Percentiles rank a stretch among this genome's conserved stretches.
Evolutionary conservation across 2,888 invertebrate genomes (phyloP).

Genomic region (Caenorhabditis sinica): DNA sequence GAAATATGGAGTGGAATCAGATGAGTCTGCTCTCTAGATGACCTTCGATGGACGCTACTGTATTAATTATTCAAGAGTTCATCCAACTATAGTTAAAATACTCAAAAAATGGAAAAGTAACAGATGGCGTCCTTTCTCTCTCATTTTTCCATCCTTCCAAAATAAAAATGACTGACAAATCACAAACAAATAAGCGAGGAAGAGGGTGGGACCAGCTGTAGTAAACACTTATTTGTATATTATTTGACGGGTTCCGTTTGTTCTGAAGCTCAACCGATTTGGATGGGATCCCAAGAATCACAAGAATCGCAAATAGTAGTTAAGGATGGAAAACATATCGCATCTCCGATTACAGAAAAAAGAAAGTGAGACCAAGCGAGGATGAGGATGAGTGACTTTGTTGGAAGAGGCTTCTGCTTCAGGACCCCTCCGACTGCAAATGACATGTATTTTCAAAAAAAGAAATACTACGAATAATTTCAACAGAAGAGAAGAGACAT

Average conservation of each 20-base stretch:
- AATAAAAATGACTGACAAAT: conserved; percentile 45
- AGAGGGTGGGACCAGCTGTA: conserved; percentile 15
- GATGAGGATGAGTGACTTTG: conserved; percentile 32
- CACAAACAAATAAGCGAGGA: conserved; percentile 38
- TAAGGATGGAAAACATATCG: conserved; percentile 14
- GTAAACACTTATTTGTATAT: conserved; percentile 59
- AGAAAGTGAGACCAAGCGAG: conserved; percentile 9
- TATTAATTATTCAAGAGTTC: conserved; percentile 44
- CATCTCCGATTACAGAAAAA: conserved; percentile 38
- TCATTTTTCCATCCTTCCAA: conserved; percentile 6
- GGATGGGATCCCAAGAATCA: background rate
- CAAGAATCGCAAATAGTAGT: conserved; percentile 5
- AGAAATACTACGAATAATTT: conserved; percentile 43
- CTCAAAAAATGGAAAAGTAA: conserved; percentile 9
- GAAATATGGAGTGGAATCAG: conserved; percentile 5
- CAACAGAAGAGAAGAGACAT: conserved; percentile 7
- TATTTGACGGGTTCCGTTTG: conserved; percentile 42
- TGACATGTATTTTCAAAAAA: conserved; percentile 44
- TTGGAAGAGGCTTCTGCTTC: conserved; percentile 15
- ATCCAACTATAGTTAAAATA: conserved; percentile 41
- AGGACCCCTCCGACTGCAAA: conserved; percentile 30
- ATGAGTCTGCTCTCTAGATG: background rate
- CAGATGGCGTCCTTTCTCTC: conserved; percentile 6
- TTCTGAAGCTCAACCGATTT: conserved; percentile 9
- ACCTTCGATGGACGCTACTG: conserved; percentile 30